These are phyloP conservation scores for Quiscalus mexicanus DNA, from an alignment of 2,113 vertebrate genomes.

Conservation along the genomic window DNA sequence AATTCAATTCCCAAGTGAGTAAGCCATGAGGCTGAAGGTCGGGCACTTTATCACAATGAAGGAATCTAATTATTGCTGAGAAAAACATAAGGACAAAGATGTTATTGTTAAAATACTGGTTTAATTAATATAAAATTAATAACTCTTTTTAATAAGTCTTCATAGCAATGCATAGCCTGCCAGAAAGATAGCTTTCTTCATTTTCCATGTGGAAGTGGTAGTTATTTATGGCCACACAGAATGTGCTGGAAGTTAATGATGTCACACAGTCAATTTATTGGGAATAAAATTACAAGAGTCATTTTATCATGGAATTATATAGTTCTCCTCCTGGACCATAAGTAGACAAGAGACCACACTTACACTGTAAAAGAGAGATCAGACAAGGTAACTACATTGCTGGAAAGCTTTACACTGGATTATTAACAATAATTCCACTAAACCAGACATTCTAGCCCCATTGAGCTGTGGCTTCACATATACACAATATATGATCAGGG, in stretches of 20 bases:
- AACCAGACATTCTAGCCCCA: not conserved
- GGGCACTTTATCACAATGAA: conserved; percentile 61
- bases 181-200: not conserved
- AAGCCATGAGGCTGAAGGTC: conserved; percentile 47
- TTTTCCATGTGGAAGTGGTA: not conserved
- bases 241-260: conserved; percentile 47
- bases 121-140: conserved; percentile 66
- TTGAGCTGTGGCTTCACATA: not conserved
- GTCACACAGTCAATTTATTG: conserved; percentile 48
- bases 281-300: conserved; percentile 43
- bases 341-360: conserved; percentile 12
- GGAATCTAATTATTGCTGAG: conserved; percentile 53
- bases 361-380: not conserved
- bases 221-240: conserved; percentile 26
- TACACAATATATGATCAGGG: not conserved
- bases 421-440: conserved; percentile 7
- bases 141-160: not conserved
- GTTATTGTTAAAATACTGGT: conserved; percentile 48
- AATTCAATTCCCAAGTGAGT: conserved; percentile 65
- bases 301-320: conserved; percentile 48
- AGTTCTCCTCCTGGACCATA: not conserved
- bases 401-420: conserved; percentile 3
- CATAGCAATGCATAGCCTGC: not conserved
- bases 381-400: not conserved
- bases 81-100: conserved; percentile 51